Conservation (phyloP, 2,797 vertebrate genomes). For the Spinibarbus caldwelli region DNA sequence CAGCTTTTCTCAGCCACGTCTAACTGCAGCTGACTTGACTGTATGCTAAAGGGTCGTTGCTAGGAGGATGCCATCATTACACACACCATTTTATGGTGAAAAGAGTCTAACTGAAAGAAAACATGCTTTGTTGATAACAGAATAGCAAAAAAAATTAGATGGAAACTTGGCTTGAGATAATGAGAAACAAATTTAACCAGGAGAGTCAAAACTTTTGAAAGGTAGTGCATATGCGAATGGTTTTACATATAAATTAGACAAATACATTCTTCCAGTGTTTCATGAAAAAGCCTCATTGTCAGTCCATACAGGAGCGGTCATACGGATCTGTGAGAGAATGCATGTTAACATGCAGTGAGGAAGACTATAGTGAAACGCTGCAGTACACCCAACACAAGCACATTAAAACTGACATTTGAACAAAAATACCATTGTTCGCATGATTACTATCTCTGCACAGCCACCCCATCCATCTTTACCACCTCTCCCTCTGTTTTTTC, state of each 20-base stretch:
- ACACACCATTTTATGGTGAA: background rate
- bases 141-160: background rate
- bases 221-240: background rate
- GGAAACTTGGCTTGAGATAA: background rate
- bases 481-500: slow-evolving; percentile 18
- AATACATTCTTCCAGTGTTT: background rate
- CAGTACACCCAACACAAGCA: slow-evolving; percentile 41
- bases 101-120: background rate
- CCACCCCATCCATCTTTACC: slow-evolving; percentile 15
- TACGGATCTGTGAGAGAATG: slow-evolving; percentile 20
- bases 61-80: background rate
- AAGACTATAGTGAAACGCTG: slow-evolving; percentile 16
- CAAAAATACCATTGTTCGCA: slow-evolving; percentile 47
- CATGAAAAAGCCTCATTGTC: background rate
- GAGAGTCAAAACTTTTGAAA: background rate
- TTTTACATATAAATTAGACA: background rate
- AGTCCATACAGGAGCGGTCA: background rate
- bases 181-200: background rate
- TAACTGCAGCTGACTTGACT: background rate
- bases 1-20: background rate
- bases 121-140: background rate
- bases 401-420: slow-evolving; percentile 54
- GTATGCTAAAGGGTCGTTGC: background rate
- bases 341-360: slow-evolving; percentile 19
- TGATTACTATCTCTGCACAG: background rate